A percentile compares a stretch with the other conserved stretches of the same genome.
Conservation (phyloP, 1,140 invertebrate species). For the Aphelinus atriplicis region DNA sequence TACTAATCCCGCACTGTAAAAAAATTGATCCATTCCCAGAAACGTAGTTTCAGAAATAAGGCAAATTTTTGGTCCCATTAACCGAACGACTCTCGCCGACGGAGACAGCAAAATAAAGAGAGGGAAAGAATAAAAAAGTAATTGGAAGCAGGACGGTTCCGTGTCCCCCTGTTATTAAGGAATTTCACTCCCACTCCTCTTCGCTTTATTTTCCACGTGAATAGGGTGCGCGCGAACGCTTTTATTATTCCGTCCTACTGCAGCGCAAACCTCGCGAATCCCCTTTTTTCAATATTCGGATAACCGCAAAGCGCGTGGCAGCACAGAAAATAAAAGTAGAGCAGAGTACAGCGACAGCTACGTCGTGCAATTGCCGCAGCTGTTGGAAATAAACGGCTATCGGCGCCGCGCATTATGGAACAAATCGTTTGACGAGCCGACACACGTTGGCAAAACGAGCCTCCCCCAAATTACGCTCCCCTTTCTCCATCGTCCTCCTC, state of each 20-base stretch:
- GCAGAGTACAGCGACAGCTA: neutral
- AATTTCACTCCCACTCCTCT: slow-evolving; percentile 10
- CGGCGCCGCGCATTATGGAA: neutral
- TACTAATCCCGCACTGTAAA: too few relatives aligned
- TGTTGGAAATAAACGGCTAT: slow-evolving; percentile 26
- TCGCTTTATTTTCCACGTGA: slow-evolving; percentile 17
- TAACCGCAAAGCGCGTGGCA: neutral
- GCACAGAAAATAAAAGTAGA: slow-evolving; percentile 13
- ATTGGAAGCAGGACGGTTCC: slow-evolving; percentile 21
- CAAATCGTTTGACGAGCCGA: slow-evolving; percentile 32
- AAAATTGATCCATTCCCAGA: neutral
- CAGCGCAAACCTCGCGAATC: neutral
- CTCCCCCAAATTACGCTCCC: neutral
- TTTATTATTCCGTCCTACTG: slow-evolving; percentile 21
- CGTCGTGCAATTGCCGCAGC: slow-evolving; percentile 11
- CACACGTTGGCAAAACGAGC: neutral
- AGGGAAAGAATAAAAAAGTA: slow-evolving; percentile 24
- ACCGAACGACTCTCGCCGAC: neutral
- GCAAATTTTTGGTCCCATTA: neutral
- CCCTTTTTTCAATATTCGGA: slow-evolving; percentile 33
- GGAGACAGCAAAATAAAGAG: neutral
- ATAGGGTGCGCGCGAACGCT: neutral
- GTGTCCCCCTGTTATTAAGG: slow-evolving; percentile 28
- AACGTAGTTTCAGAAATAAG: too few relatives aligned
- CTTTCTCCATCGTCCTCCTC: neutral